Evolutionary conservation across 2,113 vertebrate species (phyloP).

Genomic region (Entomyzon cyanotis): DNA sequence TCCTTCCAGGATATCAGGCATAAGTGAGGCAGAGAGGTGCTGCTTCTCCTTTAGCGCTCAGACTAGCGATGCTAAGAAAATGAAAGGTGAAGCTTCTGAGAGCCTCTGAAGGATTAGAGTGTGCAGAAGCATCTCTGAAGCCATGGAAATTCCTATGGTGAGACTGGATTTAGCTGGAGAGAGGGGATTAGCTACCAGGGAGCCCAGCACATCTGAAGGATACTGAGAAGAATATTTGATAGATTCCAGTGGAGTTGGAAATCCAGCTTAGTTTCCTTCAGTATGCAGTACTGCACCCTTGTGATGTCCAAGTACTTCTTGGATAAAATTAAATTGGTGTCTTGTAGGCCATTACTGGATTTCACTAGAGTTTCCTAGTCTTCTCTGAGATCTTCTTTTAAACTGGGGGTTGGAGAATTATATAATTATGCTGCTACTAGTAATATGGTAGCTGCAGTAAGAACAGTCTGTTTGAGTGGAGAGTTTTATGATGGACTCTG

Average conservation of each 20-base stretch:
- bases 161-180: background rate
- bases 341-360: background rate
- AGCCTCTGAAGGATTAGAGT: background rate
- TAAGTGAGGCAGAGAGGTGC: background rate
- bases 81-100: background rate
- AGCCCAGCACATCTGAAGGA: background rate
- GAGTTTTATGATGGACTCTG: conserved; percentile 5
- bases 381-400: conserved; percentile 22
- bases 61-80: background rate
- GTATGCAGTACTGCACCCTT: background rate
- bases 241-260: background rate
- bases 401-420: background rate
- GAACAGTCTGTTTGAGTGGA: conserved; percentile 8
- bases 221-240: background rate
- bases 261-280: conserved; percentile 14
- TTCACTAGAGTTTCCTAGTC: background rate
- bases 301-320: background rate
- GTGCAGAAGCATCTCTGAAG: background rate
- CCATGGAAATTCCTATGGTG: background rate
- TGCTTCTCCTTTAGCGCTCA: fast-evolving
- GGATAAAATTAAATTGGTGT: conserved; percentile 8
- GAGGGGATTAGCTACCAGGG: background rate
- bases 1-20: background rate
- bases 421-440: conserved; percentile 29
- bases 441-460: conserved; percentile 4